Percentiles rank a stretch among this genome's conserved stretches.
phyloP scores from a whole-genome alignment of 2,113 vertebrate species.

The Irena cyanogastra region DNA sequence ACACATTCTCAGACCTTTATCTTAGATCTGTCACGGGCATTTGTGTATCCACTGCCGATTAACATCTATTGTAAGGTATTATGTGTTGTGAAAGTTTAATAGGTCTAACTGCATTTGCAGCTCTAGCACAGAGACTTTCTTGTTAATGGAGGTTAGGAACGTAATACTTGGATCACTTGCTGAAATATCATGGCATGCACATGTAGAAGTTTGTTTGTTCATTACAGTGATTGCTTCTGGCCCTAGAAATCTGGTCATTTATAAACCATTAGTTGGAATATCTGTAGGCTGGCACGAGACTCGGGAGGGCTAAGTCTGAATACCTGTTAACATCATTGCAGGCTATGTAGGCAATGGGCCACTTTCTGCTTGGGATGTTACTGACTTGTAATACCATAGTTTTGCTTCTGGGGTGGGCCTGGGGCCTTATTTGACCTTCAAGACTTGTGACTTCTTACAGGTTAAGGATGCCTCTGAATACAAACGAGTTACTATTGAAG shows the following conservation, averaged over 20 bases:
- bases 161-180: neutral
- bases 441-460: neutral
- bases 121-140: neutral
- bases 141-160: neutral
- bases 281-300: neutral
- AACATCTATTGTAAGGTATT: neutral
- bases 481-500: neutral
- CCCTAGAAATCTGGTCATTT: neutral
- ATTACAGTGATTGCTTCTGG: neutral
- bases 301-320: fast-evolving
- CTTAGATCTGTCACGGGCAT: neutral
- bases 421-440: neutral
- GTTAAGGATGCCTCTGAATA: neutral
- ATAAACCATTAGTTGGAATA: neutral
- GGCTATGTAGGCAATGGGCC: neutral
- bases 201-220: neutral
- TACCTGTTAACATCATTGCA: neutral
- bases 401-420: neutral
- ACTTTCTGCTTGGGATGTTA: neutral
- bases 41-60: neutral
- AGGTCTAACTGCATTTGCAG: neutral
- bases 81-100: neutral
- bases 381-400: neutral
- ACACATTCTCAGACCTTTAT: neutral
- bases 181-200: neutral